Conservation (phyloP, 2,797 vertebrate genomes). For the Pelochelys cantorii region DNA sequence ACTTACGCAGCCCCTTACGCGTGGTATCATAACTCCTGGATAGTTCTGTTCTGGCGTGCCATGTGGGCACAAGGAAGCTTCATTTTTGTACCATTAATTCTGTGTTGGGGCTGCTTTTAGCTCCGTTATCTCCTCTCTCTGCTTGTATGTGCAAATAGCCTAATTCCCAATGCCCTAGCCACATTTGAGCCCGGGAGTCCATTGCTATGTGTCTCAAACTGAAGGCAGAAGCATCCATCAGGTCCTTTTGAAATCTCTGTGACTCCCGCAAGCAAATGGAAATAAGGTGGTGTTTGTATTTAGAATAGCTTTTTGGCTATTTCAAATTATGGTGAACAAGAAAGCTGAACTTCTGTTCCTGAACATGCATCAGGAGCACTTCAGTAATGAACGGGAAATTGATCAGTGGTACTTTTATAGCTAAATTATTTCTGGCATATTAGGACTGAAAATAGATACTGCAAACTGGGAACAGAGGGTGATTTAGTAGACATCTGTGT, state of each 20-base stretch:
- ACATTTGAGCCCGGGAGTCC: conserved; percentile 4
- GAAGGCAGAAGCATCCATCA: neutral
- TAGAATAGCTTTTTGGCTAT: neutral
- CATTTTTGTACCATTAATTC: neutral
- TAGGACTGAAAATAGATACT: neutral
- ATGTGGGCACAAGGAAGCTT: neutral
- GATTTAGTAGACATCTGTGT: neutral
- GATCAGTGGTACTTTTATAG: neutral
- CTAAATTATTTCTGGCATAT: neutral
- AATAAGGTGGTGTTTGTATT: neutral
- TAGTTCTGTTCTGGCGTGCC: neutral
- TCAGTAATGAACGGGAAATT: neutral
- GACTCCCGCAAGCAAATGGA: neutral
- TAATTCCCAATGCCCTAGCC: neutral
- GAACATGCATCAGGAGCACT: neutral
- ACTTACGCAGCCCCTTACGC: neutral
- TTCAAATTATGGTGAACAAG: neutral
- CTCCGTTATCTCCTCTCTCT: neutral
- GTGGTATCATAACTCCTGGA: neutral
- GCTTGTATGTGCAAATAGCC: neutral
- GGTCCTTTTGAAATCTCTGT: neutral
- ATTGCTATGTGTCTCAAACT: neutral
- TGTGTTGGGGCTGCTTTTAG: conserved; percentile 3
- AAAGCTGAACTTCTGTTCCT: neutral
- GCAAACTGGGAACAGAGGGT: neutral